Evolutionary conservation across 2,797 vertebrate genomes (phyloP).

Genomic region (Enteromius radiatus): DNA sequence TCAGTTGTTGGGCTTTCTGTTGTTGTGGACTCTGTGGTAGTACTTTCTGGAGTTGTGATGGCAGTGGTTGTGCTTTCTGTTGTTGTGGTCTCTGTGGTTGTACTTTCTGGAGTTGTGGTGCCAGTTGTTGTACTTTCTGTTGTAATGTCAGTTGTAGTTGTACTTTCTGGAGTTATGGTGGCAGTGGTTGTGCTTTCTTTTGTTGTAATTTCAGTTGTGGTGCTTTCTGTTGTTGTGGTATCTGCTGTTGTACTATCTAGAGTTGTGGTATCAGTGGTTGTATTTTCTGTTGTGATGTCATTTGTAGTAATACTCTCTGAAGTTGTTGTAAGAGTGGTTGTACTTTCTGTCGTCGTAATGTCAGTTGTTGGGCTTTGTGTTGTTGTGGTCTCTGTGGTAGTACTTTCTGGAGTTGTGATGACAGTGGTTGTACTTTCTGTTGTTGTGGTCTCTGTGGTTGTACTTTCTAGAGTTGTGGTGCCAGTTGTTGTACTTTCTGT

Average conservation of each 20-base stretch:
- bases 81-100: neutral
- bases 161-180: neutral
- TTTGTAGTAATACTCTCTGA: neutral
- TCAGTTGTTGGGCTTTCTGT: too few species aligned
- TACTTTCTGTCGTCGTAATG: rapidly evolving
- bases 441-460: neutral
- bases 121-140: too few species aligned
- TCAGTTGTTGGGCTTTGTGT: neutral
- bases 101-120: too few species aligned
- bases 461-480: neutral
- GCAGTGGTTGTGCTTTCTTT: neutral
- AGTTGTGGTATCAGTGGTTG: neutral
- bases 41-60: too few species aligned
- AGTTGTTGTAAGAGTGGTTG: rapidly evolving
- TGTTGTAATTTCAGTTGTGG: neutral
- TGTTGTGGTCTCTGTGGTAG: neutral
- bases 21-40: too few species aligned
- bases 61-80: neutral
- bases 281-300: too few species aligned
- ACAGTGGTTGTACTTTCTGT: neutral
- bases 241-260: too few species aligned
- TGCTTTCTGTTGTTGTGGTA: too few species aligned
- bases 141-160: neutral
- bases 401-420: neutral
- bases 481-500: too few species aligned